A percentile compares a stretch with the other conserved stretches of the same genome.
Conservation (phyloP, 2,113 vertebrate species). For the Pitta sordida region DNA sequence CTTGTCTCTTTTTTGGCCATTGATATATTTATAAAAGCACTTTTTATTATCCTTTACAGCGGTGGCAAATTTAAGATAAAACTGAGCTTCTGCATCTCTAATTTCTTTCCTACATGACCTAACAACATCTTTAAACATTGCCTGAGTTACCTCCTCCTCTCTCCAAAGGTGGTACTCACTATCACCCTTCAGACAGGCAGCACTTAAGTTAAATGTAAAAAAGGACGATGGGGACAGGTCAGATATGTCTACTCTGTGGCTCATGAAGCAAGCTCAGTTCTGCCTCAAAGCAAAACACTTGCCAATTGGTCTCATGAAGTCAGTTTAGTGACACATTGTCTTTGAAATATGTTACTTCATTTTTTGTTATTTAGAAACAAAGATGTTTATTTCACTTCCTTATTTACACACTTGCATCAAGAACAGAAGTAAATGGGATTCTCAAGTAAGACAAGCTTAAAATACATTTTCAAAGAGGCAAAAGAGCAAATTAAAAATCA, state of each 20-base stretch:
- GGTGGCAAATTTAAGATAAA: no score
- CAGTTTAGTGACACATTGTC: background rate
- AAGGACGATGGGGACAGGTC: background rate
- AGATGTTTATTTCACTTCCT: background rate
- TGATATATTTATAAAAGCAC: no score
- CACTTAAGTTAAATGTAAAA: background rate
- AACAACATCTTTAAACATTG: no score
- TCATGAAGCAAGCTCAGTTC: background rate
- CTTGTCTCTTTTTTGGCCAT: no score
- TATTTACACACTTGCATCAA: background rate
- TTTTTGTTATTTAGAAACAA: background rate
- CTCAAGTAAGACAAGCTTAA: background rate
- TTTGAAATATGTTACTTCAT: background rate
- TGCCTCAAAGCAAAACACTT: background rate
- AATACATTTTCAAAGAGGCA: background rate
- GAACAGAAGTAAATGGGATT: background rate
- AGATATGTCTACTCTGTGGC: background rate
- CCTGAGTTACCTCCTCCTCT: no score
- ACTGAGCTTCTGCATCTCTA: no score
- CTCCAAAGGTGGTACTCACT: no score
- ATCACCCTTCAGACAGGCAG: background rate
- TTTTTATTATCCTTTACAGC: no score
- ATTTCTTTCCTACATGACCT: no score
- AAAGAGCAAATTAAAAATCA: background rate
- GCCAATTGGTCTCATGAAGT: background rate